Base-by-base conservation (phyloP, 2,888 invertebrate genomes). In the Eudasyphora cyanicolor region DNA sequence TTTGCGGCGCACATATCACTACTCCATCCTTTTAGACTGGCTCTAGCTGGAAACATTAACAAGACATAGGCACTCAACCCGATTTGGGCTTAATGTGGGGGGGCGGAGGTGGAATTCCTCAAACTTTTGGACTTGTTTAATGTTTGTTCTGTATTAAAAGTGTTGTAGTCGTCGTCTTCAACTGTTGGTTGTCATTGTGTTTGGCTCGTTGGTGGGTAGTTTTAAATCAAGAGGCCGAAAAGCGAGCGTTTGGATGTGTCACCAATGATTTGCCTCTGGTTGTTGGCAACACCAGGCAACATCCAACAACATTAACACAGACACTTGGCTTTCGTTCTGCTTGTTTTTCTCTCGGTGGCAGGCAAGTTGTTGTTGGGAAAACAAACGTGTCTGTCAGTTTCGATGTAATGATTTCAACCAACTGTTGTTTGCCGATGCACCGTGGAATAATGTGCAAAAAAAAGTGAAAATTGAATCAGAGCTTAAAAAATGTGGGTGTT, bases 231-330 rank as follows among this genome's bases (percentile, higher is more conserved):
- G 82, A 79, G 79, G 75, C 82, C 74, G 71, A 45, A 71, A 79
- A 82, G n/a, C n/a, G n/a, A 82, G 78, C 79, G 83, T 86, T 86
- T 86, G 85, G 84, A 73, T 74, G 57, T 86, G 86, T 85, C 86
- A 86, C 82, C 84, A 82, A 84, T 76, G 81, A 84, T 82, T 86
- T 84, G 67, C 73, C 67, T 60, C 70, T 69, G 29, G 81, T 67
- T 76, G 79, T 75, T 79, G 49, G 8, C 60, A 77, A 54, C 12
- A 29, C 73, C 45, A n/a, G 49, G 74, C 49, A 77, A 70, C 70
- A 76, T 27, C 42, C 54, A 69, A 32, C 32, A 73, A 75, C 67
- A 67, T 35, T 42, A 67, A 67, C 67, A 42, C 38, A 19, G 19
- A 45, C 45, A 45, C n/a, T 12, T 45, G n/a, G n/a, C 45, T 45